Evolutionary conservation across 2,113 vertebrate species (phyloP), one percentile per base, ranked within the genome.

Genomic region (Amphiprion ocellaris): DNA sequence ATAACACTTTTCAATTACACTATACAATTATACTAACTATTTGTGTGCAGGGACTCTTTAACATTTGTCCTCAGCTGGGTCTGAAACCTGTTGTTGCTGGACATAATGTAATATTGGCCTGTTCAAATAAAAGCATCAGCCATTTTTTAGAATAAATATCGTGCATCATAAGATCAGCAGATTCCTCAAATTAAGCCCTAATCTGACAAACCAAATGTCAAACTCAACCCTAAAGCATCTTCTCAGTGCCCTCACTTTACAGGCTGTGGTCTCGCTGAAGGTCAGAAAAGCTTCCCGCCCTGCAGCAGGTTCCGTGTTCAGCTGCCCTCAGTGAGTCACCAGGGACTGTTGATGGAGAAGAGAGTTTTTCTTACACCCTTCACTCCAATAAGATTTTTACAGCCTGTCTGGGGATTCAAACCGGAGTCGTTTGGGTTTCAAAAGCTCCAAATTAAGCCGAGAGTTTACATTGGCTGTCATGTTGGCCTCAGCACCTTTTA

Each of bases 401-500:
- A 64, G 61, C 14, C 33, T 15, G 15, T 59, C 15, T 19, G 2
- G 28, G 39, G 52, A 53, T 60, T 75, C 58, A 15, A 52, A 16
- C 54, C 61, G 74, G 62, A 62, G 62, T 55, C 23, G 2, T 56
- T 33, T 5, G 9, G 61, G 39, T n/a, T 73, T 55, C 9, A 54
- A 8, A 47, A 50, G 10, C 30, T 69, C 21, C 49, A 56, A 56
- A 46, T 80, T 53, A 64, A 65, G 19, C 59, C 11, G 60, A 24
- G 24, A 2, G 71, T 86, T 81, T 81, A 75, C 39, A 2, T 19
- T 81, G 77, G 80, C 73, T 4, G 0, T 49, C 23, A 17, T 5
- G 33, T 60, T 47, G 55, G 74, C 71, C 47, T 74, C 56, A 1
- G 44, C 67, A 79, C 17, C 67, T 61, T 72, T 72, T 59, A 69